Percentiles rank a stretch among this genome's conserved stretches.
These are phyloP conservation scores for Neolamprologus caudopunctatus DNA, from an alignment of 2,113 vertebrate species.

Conservation along the genomic window DNA sequence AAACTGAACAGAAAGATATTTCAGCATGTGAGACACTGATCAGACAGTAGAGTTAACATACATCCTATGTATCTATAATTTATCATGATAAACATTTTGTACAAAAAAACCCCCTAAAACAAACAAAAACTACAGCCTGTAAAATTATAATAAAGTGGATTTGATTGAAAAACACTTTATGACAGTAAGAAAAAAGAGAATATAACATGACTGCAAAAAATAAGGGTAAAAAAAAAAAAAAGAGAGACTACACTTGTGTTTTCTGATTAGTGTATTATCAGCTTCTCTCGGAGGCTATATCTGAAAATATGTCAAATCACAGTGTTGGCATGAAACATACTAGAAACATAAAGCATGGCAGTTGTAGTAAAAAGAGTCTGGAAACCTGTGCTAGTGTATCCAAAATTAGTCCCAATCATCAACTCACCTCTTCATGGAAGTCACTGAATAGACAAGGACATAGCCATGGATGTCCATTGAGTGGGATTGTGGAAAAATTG, in stretches of 20 bases:
- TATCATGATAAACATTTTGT: not conserved
- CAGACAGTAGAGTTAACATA: not conserved
- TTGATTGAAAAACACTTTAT: not conserved
- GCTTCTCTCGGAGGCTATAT: not conserved
- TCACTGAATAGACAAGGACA: slow-evolving; percentile 80
- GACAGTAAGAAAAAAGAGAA: not conserved
- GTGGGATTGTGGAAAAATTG: slow-evolving; percentile 82
- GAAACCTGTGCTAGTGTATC: not conserved
- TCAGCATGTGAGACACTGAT: not conserved
- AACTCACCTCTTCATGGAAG: slow-evolving; percentile 78
- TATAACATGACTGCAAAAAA: not conserved
- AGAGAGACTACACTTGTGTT: not conserved
- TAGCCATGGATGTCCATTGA: slow-evolving; percentile 80
- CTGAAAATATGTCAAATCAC: not conserved
- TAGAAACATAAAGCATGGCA: not conserved
- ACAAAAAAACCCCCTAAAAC: rapidly evolving
- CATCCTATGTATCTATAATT: not conserved
- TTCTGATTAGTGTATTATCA: not conserved
- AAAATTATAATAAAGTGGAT: not conserved
- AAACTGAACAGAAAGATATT: slow-evolving; percentile 69
- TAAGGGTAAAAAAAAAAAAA: not conserved
- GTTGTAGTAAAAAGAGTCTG: not conserved
- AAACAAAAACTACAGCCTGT: not conserved
- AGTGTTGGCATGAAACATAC: not conserved
- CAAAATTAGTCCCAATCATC: not conserved